Evolutionary conservation across 1,140 invertebrate species (phyloP), one percentile per base, ranked within the genome.

Genomic region (Gonatopus flavifemur): DNA sequence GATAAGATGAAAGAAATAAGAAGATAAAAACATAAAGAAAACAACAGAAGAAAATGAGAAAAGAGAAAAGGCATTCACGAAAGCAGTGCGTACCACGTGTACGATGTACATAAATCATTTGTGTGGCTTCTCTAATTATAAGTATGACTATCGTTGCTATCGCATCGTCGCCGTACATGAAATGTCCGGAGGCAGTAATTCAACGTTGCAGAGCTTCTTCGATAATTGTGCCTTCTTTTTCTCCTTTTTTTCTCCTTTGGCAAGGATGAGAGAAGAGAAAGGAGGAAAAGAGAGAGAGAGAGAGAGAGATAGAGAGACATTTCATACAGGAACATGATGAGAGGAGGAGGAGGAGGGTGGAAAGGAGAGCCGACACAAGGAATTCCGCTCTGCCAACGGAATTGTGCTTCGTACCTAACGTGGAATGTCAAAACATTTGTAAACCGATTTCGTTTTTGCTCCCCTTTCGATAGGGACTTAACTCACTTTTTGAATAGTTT

Each of bases 81-180:
- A 61, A 62, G 50, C 58, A 45, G 37, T 64, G 58, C 55, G 64
- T 68, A 68, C 63, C 66, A 53, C 64, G 66, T 60, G 62, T 67
- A 63, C 59, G 56, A 46, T n/a, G n/a, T n/a, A n/a, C 65, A 68
- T 72, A 72, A 72, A 74, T 74, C 69, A 74, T 70, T 67, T 62
- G 57, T 51, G 55, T 61, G 67, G 63, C 69, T 71, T 57, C 66
- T 74, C 66, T 72, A 74, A 72, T 74, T 72, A 74, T 74, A 70
- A 72, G 66, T 69, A 71, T 62, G 68, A 69, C 67, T 70, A 66
- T 70, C 62, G 62, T 53, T 52, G 68, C 66, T 69, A 70, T 73
- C 69, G 66, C 55, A 59, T 61, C 58, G 56, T 53, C 32, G 59
- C 48, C 58, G 54, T 55, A 61, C 57, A 52, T 68, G 66, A 60